Evolutionary conservation across 2,888 invertebrate genomes (phyloP).

Genomic region (Amorpha juglandis): DNA sequence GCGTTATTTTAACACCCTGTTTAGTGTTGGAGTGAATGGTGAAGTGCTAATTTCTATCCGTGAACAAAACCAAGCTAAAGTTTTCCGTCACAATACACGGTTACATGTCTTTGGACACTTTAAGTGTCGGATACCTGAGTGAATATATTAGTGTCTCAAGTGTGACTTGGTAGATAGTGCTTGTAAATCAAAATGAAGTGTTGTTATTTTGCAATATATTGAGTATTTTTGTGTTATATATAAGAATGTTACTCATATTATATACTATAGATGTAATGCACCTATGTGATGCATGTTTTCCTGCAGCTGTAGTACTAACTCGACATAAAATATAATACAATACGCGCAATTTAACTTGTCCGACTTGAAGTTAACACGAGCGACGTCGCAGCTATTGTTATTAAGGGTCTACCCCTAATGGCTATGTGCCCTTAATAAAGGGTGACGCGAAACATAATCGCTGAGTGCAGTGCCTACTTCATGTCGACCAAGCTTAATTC

Average conservation of each 20-base stretch:
- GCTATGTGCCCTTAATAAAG: no score
- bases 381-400: no score
- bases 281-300: neutral
- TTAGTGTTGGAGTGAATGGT: neutral
- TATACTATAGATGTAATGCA: constrained; percentile 12
- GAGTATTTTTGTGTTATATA: constrained; percentile 4
- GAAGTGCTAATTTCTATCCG: neutral
- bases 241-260: constrained; percentile 7
- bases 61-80: neutral
- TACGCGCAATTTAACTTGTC: no score
- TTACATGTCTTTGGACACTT: neutral
- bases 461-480: no score
- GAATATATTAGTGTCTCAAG: neutral
- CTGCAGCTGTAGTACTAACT: neutral
- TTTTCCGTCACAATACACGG: neutral
- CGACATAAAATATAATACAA: neutral
- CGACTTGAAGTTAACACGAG: no score
- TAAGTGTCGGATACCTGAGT: neutral
- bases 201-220: constrained; percentile 9
- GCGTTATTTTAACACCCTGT: neutral
- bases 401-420: no score
- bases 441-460: no score
- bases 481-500: no score
- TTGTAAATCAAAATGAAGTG: constrained; percentile 31
- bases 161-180: constrained; percentile 13